phyloP scores from a whole-genome alignment of 2,797 vertebrate species.

The Pangasius krempfi region DNA sequence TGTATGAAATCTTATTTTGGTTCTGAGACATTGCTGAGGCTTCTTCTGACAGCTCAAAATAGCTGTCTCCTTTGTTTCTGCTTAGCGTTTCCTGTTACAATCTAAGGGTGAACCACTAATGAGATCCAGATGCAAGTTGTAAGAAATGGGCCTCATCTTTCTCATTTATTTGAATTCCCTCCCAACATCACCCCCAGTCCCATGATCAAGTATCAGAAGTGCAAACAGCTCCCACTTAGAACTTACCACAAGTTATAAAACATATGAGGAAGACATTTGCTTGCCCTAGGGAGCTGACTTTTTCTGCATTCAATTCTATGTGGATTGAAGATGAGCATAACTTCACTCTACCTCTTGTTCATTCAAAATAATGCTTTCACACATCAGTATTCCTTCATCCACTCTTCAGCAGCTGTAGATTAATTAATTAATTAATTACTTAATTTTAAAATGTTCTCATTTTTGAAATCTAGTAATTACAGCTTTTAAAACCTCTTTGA shows the following conservation, averaged over 20 bases:
- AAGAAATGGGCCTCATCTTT: conserved; percentile 35
- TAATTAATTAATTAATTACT: too few relatives aligned
- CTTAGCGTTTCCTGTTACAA: conserved; percentile 49
- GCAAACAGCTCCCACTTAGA: conserved; percentile 32
- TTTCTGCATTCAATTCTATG: not conserved
- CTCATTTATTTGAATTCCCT: conserved; percentile 37
- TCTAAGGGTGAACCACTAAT: conserved; percentile 57
- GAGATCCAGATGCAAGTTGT: conserved; percentile 63
- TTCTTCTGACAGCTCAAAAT: conserved; percentile 49
- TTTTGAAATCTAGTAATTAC: not conserved
- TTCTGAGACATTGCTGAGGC: not conserved
- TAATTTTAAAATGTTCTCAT: not conserved
- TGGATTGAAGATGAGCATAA: conserved; percentile 13
- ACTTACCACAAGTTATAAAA: conserved; percentile 24
- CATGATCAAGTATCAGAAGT: conserved; percentile 21
- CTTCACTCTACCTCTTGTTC: not conserved
- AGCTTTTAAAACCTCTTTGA: not conserved
- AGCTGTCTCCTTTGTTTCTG: conserved; percentile 56
- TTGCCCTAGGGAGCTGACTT: conserved; percentile 8
- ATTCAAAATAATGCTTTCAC: conserved; percentile 15
- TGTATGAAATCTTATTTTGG: not conserved
- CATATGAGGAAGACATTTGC: conserved; percentile 7
- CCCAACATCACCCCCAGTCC: not conserved
- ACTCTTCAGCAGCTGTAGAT: conserved; percentile 61
- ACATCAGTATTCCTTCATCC: conserved; percentile 43